Base-by-base conservation (phyloP, 1,140 invertebrate species). In the Drosophila baimaii region DNA sequence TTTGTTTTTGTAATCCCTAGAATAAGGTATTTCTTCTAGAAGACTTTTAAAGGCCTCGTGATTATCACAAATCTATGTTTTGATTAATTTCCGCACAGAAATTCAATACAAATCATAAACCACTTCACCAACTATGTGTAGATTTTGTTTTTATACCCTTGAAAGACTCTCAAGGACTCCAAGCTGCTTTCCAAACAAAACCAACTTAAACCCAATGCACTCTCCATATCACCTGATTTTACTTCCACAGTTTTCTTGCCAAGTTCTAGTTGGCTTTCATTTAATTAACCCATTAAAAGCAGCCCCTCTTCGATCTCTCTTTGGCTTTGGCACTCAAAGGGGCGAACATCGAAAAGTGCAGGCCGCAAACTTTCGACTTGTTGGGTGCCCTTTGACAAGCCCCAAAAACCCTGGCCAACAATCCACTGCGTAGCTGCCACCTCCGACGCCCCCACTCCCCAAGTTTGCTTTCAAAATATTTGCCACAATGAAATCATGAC, bases 401-500 rank as follows among this genome's bases (percentile, higher is more conserved):
- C 74, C 54, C 63, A 35, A 66, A 64, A 62, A 49, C 55, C 47
- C 27, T 52, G 61, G 58, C 52, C 78, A 21, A 63, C 77, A 65
- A 69, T 55, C 44, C 63, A 68, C 72, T 63, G 52, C 35, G n/a
- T n/a, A n/a, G n/a, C n/a, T n/a, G 29, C 33, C 7, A 17, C 23
- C n/a, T 12, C 1, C 39, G 9, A 9, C 5, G n/a, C n/a, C n/a
- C n/a, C n/a, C n/a, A n/a, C n/a, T n/a, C n/a, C 19, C 25, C 33
- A 55, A 56, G 55, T 41, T 75, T 58, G 71, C 84, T 79, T 83
- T 88, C 83, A 82, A 86, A 86, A 86, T 86, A 86, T 86, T 86
- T 86, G 83, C 83, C 83, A 88, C 83, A 86, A 86, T 86, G 83
- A 89, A 86, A 83, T 86, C 79, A 83, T 82, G 74, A 63, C 68